Evolutionary conservation across 1,140 invertebrate genomes (phyloP).

Genomic region (Ceratosolen solmsi): DNA sequence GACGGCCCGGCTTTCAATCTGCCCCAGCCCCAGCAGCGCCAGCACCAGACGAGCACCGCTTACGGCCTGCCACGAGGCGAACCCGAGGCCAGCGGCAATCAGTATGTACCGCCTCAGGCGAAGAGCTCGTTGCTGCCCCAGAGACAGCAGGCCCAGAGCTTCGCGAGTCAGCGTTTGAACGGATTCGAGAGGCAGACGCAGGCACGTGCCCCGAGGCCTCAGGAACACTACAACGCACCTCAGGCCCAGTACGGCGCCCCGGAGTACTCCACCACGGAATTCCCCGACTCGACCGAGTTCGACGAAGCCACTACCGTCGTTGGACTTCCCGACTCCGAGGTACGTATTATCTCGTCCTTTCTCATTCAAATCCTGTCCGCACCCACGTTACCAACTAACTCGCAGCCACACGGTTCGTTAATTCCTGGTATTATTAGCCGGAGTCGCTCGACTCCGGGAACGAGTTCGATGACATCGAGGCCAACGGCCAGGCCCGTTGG

Average conservation of each 20-base stretch:
- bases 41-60: slow-evolving; percentile 41
- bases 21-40: slow-evolving; percentile 67
- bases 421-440: slow-evolving; percentile 53
- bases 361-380: neutral
- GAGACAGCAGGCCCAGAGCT: neutral
- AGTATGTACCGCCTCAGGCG: neutral
- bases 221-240: slow-evolving; percentile 43
- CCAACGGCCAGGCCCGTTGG: slow-evolving; percentile 62
- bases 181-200: slow-evolving; percentile 41
- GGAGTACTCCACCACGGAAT: slow-evolving; percentile 61
- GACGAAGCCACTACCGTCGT: slow-evolving; percentile 64
- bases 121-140: neutral
- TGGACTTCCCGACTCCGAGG: slow-evolving; percentile 59
- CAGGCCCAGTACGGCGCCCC: slow-evolving; percentile 48
- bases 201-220: slow-evolving; percentile 43
- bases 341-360: slow-evolving; percentile 33
- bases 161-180: neutral
- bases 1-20: slow-evolving; percentile 75
- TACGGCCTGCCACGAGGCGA: slow-evolving; percentile 48
- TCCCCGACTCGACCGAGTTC: slow-evolving; percentile 55
- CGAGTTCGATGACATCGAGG: slow-evolving; percentile 65
- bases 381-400: no score
- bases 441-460: slow-evolving; percentile 64
- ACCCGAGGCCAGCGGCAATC: neutral
- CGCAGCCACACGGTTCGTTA: neutral